Percentiles rank a stretch among this genome's conserved stretches.
These are phyloP conservation scores for Drosophila pullipes DNA, from an alignment of 2,888 invertebrate genomes.

Conservation along the genomic window DNA sequence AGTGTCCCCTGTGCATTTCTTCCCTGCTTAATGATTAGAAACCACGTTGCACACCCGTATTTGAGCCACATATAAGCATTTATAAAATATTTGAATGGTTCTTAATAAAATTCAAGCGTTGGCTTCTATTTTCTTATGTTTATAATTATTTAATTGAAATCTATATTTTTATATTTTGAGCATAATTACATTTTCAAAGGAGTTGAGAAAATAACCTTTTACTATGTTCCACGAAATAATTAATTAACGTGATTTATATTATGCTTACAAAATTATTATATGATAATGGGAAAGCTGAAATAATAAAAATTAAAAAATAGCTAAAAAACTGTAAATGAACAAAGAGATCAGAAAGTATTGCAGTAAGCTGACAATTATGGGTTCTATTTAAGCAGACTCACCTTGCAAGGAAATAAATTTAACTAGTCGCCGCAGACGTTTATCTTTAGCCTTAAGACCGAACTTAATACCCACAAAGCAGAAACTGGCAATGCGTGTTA, in stretches of 20 bases:
- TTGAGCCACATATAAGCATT: not conserved
- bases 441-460: conserved; percentile 71
- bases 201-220: not conserved
- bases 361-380: conserved; percentile 8
- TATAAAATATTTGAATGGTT: not conserved
- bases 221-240: not conserved
- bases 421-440: conserved; percentile 48
- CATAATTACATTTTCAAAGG: not conserved
- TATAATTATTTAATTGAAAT: not conserved
- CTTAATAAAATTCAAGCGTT: too few relatives aligned
- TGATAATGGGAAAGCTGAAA: not conserved
- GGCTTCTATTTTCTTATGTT: not conserved
- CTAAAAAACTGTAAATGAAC: not conserved
- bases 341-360: not conserved
- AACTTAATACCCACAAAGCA: conserved; percentile 78
- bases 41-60: not conserved
- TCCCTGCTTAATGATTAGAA: conserved; percentile 13
- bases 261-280: not conserved
- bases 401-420: conserved; percentile 1
- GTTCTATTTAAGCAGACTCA: conserved; percentile 2
- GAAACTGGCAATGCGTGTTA: conserved; percentile 10
- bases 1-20: conserved; percentile 35
- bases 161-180: not conserved
- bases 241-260: not conserved
- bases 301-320: not conserved